A percentile compares a stretch with the other conserved stretches of the same genome.
Conservation (phyloP, 2,888 invertebrate genomes). For the Sepioteuthis lessoniana region DNA sequence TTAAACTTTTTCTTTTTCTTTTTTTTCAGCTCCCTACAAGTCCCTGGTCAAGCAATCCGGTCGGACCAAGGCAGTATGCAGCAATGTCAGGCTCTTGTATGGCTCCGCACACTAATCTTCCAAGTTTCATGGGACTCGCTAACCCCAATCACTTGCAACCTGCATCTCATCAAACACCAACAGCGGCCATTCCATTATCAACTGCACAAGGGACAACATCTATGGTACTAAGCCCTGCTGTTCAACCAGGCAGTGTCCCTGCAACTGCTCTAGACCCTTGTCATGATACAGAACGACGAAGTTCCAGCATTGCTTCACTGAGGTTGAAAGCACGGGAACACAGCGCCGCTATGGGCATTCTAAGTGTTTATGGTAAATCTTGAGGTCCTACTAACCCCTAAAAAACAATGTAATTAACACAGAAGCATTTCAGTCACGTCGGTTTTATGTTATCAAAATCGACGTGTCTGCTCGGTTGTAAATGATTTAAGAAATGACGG, state of each 20-base stretch:
- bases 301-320: conserved; percentile 71
- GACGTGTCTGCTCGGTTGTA: background rate
- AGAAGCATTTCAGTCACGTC: background rate
- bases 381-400: background rate
- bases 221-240: background rate
- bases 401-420: background rate
- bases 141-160: conserved; percentile 60
- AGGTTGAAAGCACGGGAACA: conserved; percentile 73
- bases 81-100: conserved; percentile 62
- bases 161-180: conserved; percentile 54
- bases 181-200: conserved; percentile 47
- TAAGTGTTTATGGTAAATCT: conserved; percentile 66
- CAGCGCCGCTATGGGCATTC: conserved; percentile 67
- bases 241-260: background rate
- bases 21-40: conserved; percentile 62
- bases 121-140: conserved; percentile 69
- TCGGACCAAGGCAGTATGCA: conserved; percentile 52
- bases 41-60: conserved; percentile 61
- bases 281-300: conserved; percentile 67
- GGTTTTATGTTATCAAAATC: background rate
- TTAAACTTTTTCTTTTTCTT: background rate
- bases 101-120: conserved; percentile 66
- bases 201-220: conserved; percentile 51
- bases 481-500: background rate
- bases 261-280: conserved; percentile 56